Base-by-base conservation (phyloP, 2,113 vertebrate genomes). In the Empidonax alnorum region DNA sequence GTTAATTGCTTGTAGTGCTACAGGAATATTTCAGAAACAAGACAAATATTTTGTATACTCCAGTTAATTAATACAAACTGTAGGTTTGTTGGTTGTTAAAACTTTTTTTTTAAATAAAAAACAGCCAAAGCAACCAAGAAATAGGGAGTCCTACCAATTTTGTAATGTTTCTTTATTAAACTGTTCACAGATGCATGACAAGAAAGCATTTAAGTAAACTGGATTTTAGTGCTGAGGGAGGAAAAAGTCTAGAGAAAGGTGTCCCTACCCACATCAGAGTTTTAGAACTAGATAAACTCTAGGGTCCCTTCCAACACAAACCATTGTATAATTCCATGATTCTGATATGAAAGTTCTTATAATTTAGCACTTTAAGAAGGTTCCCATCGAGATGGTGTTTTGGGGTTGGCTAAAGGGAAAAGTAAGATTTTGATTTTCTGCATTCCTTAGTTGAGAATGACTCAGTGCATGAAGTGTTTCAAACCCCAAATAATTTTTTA, bases 1-100 rank as follows among this genome's bases (percentile, higher is more conserved):
- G 49, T 78, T 96, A 94, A 81, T 61, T 92, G 22, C 77, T 88
- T 74, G 56, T 84, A 91, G 13, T 28, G 63, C 73, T 88, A 71
- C 63, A 90, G 93, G 81, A 55, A 41, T 58, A 62, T 86, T 91
- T 92, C 89, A 46, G 35, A n/a, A 87, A 68, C 16, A 74, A 81
- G 52, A 23, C 28, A 74, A 84, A 56, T 88, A 83, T 81, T 95
- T 86, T 94, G 18, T 89, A 68, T 96, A 49, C 56, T 81, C 49
- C 49, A 79, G 8, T 75, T 87, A 84, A 67, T 72, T 84, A 75
- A 21, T 62, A 75, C 37, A 84, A 84, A n/a, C 44, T 53, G 7
- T 58, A 80, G 7, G 10, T 14, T 65, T 93, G 90, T 90, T 46
- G 25, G 41, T 19, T n/a, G 10, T 75, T 55, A 23, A 14, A 78